Percentiles rank a stretch among this genome's conserved stretches.
Conservation (phyloP, 2,113 vertebrate species). For the Varanus salvator region DNA sequence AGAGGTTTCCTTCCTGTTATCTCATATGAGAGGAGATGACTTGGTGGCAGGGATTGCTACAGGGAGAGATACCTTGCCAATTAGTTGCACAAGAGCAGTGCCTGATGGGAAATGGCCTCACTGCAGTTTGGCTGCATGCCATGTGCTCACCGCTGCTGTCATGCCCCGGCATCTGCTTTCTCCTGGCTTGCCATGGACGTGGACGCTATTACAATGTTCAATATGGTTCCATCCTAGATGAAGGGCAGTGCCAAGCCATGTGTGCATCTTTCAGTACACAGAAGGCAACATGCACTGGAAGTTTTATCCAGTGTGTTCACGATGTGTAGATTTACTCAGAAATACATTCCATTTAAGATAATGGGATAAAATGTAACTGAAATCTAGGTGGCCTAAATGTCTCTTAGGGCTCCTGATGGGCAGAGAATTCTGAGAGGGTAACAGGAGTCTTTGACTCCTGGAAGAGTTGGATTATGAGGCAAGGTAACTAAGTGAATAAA, state of each 20-base stretch:
- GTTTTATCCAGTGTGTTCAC: neutral
- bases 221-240: neutral
- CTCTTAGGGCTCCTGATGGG: too few relatives aligned
- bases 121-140: neutral
- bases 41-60: constrained; percentile 41
- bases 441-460: neutral
- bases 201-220: neutral
- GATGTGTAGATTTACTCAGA: neutral
- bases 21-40: constrained; percentile 55
- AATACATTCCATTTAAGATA: too few relatives aligned
- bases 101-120: neutral
- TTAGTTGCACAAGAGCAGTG: constrained; percentile 33
- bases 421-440: neutral
- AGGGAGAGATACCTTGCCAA: constrained; percentile 54
- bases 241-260: neutral
- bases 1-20: constrained; percentile 46
- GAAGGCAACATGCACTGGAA: neutral
- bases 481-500: neutral
- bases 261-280: neutral
- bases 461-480: neutral
- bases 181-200: neutral
- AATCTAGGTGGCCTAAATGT: neutral
- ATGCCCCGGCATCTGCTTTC: neutral
- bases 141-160: neutral
- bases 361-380: too few relatives aligned